Percentiles rank a stretch among this genome's conserved stretches.
Evolutionary conservation across 2,888 invertebrate species (phyloP).

Genomic region (Coelogynopora nodosa): DNA sequence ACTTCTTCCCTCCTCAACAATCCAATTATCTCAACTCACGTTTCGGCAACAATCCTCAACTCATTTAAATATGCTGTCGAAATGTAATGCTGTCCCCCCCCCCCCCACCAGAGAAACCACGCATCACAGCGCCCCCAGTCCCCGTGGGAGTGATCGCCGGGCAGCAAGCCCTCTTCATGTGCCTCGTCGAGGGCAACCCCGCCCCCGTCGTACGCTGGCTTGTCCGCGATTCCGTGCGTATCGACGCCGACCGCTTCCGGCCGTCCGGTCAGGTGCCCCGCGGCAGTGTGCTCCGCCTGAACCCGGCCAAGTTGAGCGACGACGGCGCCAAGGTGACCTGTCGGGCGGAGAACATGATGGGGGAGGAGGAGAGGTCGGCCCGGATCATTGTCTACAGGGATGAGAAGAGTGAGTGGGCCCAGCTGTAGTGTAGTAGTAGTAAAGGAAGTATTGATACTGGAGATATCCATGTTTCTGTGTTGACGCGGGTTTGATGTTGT

Average conservation of each 20-base stretch:
- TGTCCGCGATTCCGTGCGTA: background rate
- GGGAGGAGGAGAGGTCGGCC: background rate
- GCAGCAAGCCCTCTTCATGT: conserved; percentile 12
- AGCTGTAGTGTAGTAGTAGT: background rate
- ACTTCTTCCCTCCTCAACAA: no score
- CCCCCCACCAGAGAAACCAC: background rate
- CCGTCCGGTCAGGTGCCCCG: background rate
- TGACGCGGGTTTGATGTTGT: no score
- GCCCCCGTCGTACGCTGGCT: background rate
- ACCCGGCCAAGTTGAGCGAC: background rate
- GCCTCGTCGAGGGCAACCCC: background rate
- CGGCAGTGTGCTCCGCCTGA: background rate
- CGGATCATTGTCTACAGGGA: background rate
- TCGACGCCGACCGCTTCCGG: background rate
- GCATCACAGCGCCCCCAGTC: background rate
- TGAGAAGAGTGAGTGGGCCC: background rate
- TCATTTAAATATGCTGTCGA: no score
- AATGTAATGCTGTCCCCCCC: no score
- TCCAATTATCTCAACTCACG: no score
- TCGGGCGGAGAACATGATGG: conserved; percentile 24
- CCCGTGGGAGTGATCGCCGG: background rate
- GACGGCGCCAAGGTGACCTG: conserved; percentile 8
- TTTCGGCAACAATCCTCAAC: no score
- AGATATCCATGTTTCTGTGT: no score
- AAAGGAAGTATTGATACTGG: background rate